Conservation (phyloP, 2,113 vertebrate genomes). For the Seriola aureovittata region DNA sequence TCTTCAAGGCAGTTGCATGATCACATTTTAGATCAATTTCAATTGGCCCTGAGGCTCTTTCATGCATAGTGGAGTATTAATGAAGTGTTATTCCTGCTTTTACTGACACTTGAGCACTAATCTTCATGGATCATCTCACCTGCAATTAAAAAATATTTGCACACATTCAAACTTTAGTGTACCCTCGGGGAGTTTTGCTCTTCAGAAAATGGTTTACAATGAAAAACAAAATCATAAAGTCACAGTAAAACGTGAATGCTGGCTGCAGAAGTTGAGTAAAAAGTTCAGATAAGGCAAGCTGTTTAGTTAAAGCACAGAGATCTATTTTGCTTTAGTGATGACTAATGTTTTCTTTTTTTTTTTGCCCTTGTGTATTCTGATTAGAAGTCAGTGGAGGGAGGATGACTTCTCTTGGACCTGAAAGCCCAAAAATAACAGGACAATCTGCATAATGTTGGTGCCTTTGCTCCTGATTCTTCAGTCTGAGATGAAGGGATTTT, state of each 20-base stretch:
- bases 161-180: not conserved
- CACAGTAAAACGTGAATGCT: not conserved
- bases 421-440: not conserved
- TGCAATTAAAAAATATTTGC: not conserved
- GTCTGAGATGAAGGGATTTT: not conserved
- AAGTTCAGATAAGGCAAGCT: too few relatives aligned
- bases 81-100: not conserved
- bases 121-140: not conserved
- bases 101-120: too few relatives aligned
- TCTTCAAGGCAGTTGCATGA: too few relatives aligned
- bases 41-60: too few relatives aligned
- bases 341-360: not conserved
- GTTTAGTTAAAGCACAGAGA: not conserved
- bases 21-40: too few relatives aligned
- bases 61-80: not conserved
- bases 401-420: slow-evolving; percentile 10
- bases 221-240: not conserved
- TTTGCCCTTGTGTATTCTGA: not conserved
- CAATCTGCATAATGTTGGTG: not conserved
- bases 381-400: not conserved
- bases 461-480: slow-evolving; percentile 19
- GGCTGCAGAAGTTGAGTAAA: too few relatives aligned
- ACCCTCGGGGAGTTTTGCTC: not conserved
- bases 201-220: not conserved
- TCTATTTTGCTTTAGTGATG: not conserved